Percentiles rank a stretch among this genome's conserved stretches.
Evolutionary conservation across 2,888 invertebrate genomes (phyloP).

Genomic region (Busseola fusca): DNA sequence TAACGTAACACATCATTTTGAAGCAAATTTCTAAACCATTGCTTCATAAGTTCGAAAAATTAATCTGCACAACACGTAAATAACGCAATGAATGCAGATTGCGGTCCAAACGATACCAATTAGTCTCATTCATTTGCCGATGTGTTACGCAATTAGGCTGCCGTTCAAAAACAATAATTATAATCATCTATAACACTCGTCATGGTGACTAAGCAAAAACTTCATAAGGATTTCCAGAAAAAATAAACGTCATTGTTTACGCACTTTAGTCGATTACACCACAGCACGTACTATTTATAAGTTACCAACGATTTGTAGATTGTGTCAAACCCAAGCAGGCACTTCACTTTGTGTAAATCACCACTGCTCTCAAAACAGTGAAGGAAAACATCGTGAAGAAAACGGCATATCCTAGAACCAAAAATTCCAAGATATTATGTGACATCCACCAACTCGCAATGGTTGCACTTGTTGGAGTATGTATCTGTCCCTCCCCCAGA

Average conservation of each 20-base stretch:
- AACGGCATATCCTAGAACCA: neutral
- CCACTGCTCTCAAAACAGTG: neutral
- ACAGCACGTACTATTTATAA: neutral
- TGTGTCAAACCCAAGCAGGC: neutral
- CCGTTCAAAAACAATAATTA: neutral
- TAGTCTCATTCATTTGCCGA: too few relatives aligned
- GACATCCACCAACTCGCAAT: too few relatives aligned
- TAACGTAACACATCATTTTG: too few relatives aligned
- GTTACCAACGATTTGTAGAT: neutral
- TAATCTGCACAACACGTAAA: too few relatives aligned
- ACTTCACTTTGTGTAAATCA: neutral
- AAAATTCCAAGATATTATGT: neutral
- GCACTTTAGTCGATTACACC: slow-evolving; percentile 12
- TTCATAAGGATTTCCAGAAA: neutral
- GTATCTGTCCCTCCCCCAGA: neutral
- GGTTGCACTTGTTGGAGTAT: neutral
- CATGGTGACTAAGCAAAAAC: slow-evolving; percentile 27
- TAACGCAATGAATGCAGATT: too few relatives aligned
- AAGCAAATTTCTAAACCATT: too few relatives aligned
- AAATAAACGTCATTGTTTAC: slow-evolving; percentile 20
- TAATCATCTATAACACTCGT: slow-evolving; percentile 14
- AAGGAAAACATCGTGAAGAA: neutral
- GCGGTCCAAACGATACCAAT: too few relatives aligned
- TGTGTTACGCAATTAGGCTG: too few relatives aligned
- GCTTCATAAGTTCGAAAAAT: too few relatives aligned